Base-by-base conservation (phyloP, 1,140 invertebrate species). In the Drosophila kanapiae region DNA sequence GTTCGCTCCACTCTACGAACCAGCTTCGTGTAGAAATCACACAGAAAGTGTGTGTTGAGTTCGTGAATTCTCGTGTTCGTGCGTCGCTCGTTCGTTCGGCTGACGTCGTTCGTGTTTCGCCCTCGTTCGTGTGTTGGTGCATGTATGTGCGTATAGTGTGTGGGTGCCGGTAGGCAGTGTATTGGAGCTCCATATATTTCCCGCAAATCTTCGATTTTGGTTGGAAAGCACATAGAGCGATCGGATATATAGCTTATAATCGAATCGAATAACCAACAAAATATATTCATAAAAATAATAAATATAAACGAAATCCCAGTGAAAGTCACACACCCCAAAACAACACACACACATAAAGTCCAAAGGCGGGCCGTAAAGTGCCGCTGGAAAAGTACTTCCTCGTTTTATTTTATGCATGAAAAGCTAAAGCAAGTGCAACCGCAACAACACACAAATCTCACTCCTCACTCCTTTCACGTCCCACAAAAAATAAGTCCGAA, bases 351-450 rank as follows among this genome's bases (percentile, higher is more conserved):
- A 59, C 54, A 64, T 48, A 59, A 75, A 56, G 53, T 40, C 37
- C 38, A 65, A 84, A 83, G 72, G 37, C 49, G 27, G 80, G 85
- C 84, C 81, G 43, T 88, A 88, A 88, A 88, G 84, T 90, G 84
- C 53, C 75, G 57, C 37, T 56, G 27, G 27, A 51, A 59, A 74
- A 51, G 68, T 74, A 74, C 60, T 47, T 47, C 37, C 35, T 9
- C 40, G 29, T 59, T 68, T 56, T 74, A 53, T 87, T 87, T 90
- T 75, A 87, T 84, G 80, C 84, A 88, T 78, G 63, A 78, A 77
- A 83, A 82, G 80, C 80, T 60, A 47, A 78, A 65, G 70, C 79
- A 67, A 71, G 69, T 84, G 74, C 75, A 82, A 64, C 76, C 82
- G 68, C 68, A 72, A 57, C 70, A 68, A 63, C 57, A 56, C 49